These are phyloP conservation scores for Oasisia sp. DNA, from an alignment of 2,888 invertebrate genomes.

Conservation along the genomic window DNA sequence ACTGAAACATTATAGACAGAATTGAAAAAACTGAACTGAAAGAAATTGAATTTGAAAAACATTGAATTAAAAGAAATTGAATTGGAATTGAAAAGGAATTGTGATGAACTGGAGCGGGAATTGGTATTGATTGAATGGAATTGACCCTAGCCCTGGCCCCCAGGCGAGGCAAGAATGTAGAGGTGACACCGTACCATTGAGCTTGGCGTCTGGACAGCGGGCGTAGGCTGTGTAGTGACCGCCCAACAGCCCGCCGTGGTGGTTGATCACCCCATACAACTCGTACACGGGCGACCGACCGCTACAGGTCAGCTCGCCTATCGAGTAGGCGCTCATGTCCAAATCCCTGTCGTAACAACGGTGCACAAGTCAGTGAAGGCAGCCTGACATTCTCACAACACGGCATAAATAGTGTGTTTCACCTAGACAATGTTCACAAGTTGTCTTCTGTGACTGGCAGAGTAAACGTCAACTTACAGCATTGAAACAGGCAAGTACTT, in stretches of 20 bases:
- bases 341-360: constrained; percentile 56
- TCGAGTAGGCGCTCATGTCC: constrained; percentile 63
- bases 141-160: too few relatives aligned
- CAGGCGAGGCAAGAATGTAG: too few relatives aligned
- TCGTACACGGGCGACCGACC: constrained; percentile 66
- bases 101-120: too few relatives aligned
- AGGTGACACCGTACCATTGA: constrained; percentile 52
- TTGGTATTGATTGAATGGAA: too few relatives aligned
- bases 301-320: constrained; percentile 48
- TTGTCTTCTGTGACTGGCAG: not conserved
- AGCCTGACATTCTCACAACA: constrained; percentile 28
- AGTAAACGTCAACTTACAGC: too few relatives aligned
- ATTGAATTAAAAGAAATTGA: too few relatives aligned
- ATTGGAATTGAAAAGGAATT: too few relatives aligned
- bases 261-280: constrained; percentile 69
- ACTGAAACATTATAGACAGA: too few relatives aligned
- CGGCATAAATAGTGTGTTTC: not conserved
- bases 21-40: too few relatives aligned
- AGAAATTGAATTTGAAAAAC: too few relatives aligned
- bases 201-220: constrained; percentile 60
- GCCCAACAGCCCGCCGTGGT: constrained; percentile 67
- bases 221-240: constrained; percentile 70
- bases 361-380: too few relatives aligned
- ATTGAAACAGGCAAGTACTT: too few relatives aligned
- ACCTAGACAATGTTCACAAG: not conserved